phyloP scores from a whole-genome alignment of 2,888 invertebrate genomes.

The Agonopterix heracliana region DNA sequence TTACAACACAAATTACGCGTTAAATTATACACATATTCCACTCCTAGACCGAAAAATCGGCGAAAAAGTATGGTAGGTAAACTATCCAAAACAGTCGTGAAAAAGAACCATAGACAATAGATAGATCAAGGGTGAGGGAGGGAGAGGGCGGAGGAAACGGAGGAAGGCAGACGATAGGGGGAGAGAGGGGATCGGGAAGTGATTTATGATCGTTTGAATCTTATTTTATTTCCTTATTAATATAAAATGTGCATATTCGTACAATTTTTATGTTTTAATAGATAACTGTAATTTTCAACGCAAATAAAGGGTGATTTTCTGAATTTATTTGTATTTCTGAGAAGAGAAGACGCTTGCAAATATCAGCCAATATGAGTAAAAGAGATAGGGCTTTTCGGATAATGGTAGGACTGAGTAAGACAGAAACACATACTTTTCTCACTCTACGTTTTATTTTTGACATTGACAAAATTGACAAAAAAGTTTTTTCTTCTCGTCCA shows the following conservation, averaged over 20 bases:
- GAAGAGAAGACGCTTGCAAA: too few relatives aligned
- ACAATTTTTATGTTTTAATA: neutral
- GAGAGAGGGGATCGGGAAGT: neutral
- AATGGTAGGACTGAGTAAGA: too few relatives aligned
- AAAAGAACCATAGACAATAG: slow-evolving; percentile 67
- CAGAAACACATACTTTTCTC: too few relatives aligned
- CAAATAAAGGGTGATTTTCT: too few relatives aligned
- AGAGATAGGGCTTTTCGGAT: too few relatives aligned
- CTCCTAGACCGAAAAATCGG: slow-evolving; percentile 64
- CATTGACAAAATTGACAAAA: too few relatives aligned
- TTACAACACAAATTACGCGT: slow-evolving; percentile 33
- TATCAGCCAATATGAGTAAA: too few relatives aligned
- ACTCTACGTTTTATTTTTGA: too few relatives aligned
- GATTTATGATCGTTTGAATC: slow-evolving; percentile 17
- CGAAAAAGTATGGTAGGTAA: slow-evolving; percentile 68
- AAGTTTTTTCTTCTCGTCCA: too few relatives aligned
- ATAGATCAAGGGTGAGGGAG: slow-evolving; percentile 3
- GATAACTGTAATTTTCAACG: too few relatives aligned
- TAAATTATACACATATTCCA: slow-evolving; percentile 56
- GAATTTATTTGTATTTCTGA: too few relatives aligned
- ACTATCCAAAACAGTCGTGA: slow-evolving; percentile 76
- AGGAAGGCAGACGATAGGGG: neutral
- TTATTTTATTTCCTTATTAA: neutral
- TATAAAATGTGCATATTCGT: neutral
- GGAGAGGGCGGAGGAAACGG: neutral